Evolutionary conservation across 2,113 vertebrate species (phyloP), one percentile per base, ranked within the genome.

Genomic region (Rafetus swinhoei): DNA sequence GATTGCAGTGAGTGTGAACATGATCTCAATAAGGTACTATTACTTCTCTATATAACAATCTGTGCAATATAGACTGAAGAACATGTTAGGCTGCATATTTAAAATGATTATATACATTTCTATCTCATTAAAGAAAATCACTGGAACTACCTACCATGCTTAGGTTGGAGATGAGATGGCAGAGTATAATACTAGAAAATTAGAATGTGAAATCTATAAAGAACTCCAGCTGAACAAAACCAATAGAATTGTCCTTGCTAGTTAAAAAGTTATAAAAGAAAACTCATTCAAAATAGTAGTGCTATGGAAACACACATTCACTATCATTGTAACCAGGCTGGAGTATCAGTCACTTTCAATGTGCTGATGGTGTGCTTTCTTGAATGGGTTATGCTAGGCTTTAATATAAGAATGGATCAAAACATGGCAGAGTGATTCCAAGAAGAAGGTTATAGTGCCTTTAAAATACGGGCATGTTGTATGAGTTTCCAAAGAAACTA

Each of bases 351-450:
- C 96, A 95, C 94, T 93, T 89, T 93, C 4, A 86, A 97, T 94
- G 95, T 95, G 96, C 91, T 97, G 95, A 97, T 97, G 96, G 95
- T 93, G 74, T 95, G 94, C 95, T 98, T 98, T 97, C 95, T 96
- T 96, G 96, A 97, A 97, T 94, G 94, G 95, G 91, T 96, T 95
- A 97, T 96, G 97, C 94, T 95, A 95, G 90, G 74, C 90, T 97
- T 95, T 97, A 97, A 97, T 97, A 96, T 96, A 97, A 97, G 98
- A 97, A 97, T 8, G 9, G 54, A 87, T 93, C 80, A 90, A 91
- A 95, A 93, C 77, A 92, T 60, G 59, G 52, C 84, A 90, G 77
- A 89, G n/a, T 72, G 65, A 72, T n/a, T n/a, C 50, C 0, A 0
- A 59, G 35, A 91, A 81, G 76, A 95, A 72, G 80, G 86, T 90